phyloP scores from a whole-genome alignment of 1,140 invertebrate genomes.

The Ganaspis sp. region DNA sequence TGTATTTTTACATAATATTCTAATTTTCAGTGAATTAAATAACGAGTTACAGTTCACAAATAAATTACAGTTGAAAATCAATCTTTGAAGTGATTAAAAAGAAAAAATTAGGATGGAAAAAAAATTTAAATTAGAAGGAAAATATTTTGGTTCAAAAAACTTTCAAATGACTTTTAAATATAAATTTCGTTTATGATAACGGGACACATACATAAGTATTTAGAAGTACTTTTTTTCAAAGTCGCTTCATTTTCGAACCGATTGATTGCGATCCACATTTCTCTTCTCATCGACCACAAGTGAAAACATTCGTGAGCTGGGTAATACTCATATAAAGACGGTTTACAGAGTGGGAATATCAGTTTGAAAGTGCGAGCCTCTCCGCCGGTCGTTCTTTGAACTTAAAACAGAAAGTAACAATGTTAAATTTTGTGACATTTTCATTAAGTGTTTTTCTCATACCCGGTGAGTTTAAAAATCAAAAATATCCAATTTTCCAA shows the following conservation, averaged over 20 bases:
- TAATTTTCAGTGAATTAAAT: too few relatives aligned
- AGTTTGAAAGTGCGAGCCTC: slow-evolving; percentile 71
- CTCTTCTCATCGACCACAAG: slow-evolving; percentile 50
- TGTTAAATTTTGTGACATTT: slow-evolving; percentile 17
- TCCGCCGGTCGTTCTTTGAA: slow-evolving; percentile 43
- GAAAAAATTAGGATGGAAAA: too few relatives aligned
- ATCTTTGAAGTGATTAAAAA: too few relatives aligned
- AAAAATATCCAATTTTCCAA: neutral
- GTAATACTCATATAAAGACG: slow-evolving; percentile 64
- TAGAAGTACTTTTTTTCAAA: too few relatives aligned
- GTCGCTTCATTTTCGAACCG: neutral
- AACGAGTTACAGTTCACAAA: too few relatives aligned
- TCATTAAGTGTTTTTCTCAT: neutral
- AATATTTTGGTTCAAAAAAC: too few relatives aligned
- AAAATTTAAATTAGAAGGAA: too few relatives aligned
- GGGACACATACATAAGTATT: too few relatives aligned
- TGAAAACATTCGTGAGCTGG: slow-evolving; percentile 55
- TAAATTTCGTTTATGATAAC: too few relatives aligned
- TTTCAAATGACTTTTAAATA: too few relatives aligned
- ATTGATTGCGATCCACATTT: slow-evolving; percentile 64
- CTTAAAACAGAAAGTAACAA: slow-evolving; percentile 41
- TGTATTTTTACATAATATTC: too few relatives aligned
- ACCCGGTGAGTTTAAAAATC: neutral
- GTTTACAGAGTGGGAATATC: slow-evolving; percentile 61
- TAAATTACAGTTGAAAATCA: too few relatives aligned